Percentiles rank a stretch among this genome's conserved stretches.
Conservation (phyloP, 37 sponge, comb jelly and placozoan genomes). For the Halisarca cf. caerulea region DNA sequence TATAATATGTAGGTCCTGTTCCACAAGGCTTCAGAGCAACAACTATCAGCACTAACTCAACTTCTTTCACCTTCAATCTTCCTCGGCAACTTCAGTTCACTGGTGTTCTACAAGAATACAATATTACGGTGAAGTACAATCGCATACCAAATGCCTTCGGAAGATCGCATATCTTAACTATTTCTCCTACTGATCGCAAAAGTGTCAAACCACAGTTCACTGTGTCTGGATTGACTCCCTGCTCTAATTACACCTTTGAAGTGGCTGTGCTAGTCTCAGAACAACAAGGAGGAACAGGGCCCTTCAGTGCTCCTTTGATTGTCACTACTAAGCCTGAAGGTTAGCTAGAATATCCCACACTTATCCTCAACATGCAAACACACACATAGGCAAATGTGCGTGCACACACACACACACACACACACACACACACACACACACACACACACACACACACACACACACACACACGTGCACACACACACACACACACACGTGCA, state of each 20-base stretch:
- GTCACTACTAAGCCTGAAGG: too few relatives aligned
- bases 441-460: too few relatives aligned
- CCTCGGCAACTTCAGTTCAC: slow-evolving; percentile 1
- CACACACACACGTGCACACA: too few relatives aligned
- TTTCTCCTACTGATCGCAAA: neutral
- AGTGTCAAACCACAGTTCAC: slow-evolving; percentile 1
- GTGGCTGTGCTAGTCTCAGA: neutral
- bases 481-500: too few relatives aligned
- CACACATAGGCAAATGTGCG: too few relatives aligned
- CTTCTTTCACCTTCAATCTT: neutral
- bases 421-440: too few relatives aligned
- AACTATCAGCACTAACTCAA: neutral
- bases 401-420: too few relatives aligned
- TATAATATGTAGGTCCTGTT: neutral
- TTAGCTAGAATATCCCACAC: too few relatives aligned
- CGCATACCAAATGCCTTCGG: too few relatives aligned
- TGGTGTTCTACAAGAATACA: neutral
- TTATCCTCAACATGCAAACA: too few relatives aligned
- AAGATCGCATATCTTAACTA: neutral
- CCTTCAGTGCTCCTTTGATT: neutral
- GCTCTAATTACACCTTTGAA: neutral
- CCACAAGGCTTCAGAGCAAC: neutral
- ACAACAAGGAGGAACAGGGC: neutral
- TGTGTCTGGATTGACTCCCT: neutral
- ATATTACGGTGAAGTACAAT: neutral